Evolutionary conservation across 2,888 invertebrate species (phyloP).

Genomic region (Tetropium fuscum): DNA sequence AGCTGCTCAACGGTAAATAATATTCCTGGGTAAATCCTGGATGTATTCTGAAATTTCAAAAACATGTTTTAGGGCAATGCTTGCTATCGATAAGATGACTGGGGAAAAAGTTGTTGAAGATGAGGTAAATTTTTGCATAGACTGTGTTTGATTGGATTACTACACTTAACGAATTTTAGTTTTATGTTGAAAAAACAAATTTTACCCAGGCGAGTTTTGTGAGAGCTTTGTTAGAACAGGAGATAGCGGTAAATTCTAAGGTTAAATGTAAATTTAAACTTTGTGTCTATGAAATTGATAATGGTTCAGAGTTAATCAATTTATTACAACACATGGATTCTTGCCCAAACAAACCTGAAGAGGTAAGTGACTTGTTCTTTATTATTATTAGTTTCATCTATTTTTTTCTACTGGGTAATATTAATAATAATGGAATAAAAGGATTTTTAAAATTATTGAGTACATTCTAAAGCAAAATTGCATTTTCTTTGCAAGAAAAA

Average conservation of each 20-base stretch:
- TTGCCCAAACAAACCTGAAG: slow-evolving; percentile 53
- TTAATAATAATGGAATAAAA: too few species aligned
- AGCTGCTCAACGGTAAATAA: slow-evolving; percentile 46
- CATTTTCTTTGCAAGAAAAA: too few species aligned
- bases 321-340: slow-evolving; percentile 54
- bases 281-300: slow-evolving; percentile 56
- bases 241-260: slow-evolving; percentile 50
- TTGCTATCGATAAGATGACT: slow-evolving; percentile 38
- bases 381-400: too few species aligned
- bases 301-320: slow-evolving; percentile 49
- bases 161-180: slow-evolving; percentile 38
- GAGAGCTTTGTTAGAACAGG: slow-evolving; percentile 41
- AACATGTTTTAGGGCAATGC: slow-evolving; percentile 46
- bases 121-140: slow-evolving; percentile 10
- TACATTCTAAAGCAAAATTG: too few species aligned
- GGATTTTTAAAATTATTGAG: too few species aligned
- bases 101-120: slow-evolving; percentile 19
- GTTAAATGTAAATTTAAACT: slow-evolving; percentile 57
- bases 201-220: slow-evolving; percentile 43
- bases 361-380: slow-evolving; percentile 51
- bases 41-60: not conserved
- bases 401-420: too few species aligned
- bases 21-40: not conserved
- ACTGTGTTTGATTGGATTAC: not conserved
- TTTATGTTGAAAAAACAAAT: slow-evolving; percentile 41